These are phyloP conservation scores for Epinotia bilunana DNA, from an alignment of 2,888 invertebrate genomes.

Conservation along the genomic window DNA sequence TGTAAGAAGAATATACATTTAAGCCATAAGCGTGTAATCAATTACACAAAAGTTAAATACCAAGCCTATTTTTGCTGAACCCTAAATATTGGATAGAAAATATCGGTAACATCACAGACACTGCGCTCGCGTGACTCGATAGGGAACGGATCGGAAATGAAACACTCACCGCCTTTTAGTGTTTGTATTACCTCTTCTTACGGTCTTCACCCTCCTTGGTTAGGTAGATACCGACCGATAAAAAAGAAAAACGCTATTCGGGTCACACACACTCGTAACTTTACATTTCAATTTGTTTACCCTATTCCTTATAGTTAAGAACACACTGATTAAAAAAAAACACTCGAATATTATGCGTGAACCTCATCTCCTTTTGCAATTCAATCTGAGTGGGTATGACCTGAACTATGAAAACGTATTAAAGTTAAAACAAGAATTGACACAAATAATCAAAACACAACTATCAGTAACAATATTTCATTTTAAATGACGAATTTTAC, in stretches of 20 bases:
- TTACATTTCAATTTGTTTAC: neutral
- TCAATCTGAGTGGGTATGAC: too few relatives aligned
- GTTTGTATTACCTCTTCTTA: constrained; percentile 57
- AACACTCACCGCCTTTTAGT: constrained; percentile 65
- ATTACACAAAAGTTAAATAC: neutral
- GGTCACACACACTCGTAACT: neutral
- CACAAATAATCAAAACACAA: too few relatives aligned
- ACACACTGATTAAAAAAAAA: too few relatives aligned
- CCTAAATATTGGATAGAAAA: constrained; percentile 51
- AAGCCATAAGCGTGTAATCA: neutral
- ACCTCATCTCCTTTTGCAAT: too few relatives aligned
- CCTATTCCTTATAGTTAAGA: too few relatives aligned
- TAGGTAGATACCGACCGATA: constrained; percentile 19
- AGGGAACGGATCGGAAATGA: constrained; percentile 67
- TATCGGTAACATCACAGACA: constrained; percentile 49
- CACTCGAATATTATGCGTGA: too few relatives aligned
- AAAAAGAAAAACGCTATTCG: constrained; percentile 14
- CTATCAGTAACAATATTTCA: too few relatives aligned
- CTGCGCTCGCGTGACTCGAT: constrained; percentile 58
- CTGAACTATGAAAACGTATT: too few relatives aligned
- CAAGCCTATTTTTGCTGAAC: neutral
- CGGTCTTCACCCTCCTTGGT: constrained; percentile 51
- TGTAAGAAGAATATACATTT: too few relatives aligned
- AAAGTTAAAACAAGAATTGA: too few relatives aligned
- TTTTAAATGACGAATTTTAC: neutral